Evolutionary conservation across 2,888 invertebrate genomes (phyloP), one percentile per base, ranked within the genome.

Genomic region (Sesia bembeciformis): DNA sequence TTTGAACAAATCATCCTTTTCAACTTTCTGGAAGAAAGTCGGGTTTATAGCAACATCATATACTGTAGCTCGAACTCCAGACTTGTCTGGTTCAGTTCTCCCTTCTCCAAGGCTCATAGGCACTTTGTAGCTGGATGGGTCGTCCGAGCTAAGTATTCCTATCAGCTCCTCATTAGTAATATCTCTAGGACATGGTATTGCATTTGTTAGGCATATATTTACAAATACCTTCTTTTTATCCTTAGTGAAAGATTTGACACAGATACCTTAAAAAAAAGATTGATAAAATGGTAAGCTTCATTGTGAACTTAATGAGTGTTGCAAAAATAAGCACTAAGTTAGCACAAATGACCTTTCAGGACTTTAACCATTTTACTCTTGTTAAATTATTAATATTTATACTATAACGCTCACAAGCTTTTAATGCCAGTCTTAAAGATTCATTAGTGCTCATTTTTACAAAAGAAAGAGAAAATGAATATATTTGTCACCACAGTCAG

Each of bases 91-190:
- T 69, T 96, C 96, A 4, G 91, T 90, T 63, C 94, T 93, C 4
- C 95, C 92, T 70, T 94, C 94, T 0, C 97, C 97, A 60, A 98
- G 94, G 75, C 97, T 97, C 95, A 98, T 95, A 0, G 97, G 97
- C 51, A 98, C 93, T 59, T 94, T 90, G 78, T 93, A 97, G 52
- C 91, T 91, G 3, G 93, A 91, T 0, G 94, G 92, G 53, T 94
- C 93, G 55, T 92, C 91, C 0, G 94, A 93, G 58, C 91, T 91
- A 39, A 96, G 78, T 54, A 96, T 92, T 56, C 91, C 90, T 62
- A 92, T 85, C 1, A 96, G 86, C 66, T 95, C 94, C 54, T 92
- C 92, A 72, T 93, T 92, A 1, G 91, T 90, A 49, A 96, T 91
- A 65, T 96, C 93, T 65, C 91, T 90, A 1, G 94, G 95, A 56